Evolutionary conservation across 2,797 vertebrate genomes (phyloP).

Genomic region (Halcyon smyrnensis): DNA sequence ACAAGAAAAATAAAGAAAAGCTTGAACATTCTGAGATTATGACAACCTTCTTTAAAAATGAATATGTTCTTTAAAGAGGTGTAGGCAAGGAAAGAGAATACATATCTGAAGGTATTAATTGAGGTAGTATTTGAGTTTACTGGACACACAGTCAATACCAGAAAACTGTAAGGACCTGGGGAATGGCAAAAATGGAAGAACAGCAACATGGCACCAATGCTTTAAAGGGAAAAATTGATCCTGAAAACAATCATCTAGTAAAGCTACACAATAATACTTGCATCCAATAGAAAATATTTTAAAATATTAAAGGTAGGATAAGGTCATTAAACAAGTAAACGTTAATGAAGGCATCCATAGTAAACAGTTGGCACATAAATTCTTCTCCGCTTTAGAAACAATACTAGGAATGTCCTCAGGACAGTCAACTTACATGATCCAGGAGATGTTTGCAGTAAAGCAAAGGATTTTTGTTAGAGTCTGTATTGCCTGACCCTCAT

Average conservation of each 20-base stretch:
- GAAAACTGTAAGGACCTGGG: background rate
- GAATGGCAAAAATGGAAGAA: background rate
- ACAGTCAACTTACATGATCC: background rate
- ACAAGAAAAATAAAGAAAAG: slow-evolving; percentile 47
- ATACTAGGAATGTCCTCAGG: background rate
- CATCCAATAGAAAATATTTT: background rate
- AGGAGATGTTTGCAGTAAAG: background rate
- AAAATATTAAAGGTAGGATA: background rate
- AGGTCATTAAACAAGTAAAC: background rate
- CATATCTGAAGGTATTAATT: background rate
- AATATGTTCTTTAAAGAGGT: background rate
- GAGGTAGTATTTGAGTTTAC: background rate
- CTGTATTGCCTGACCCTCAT: background rate
- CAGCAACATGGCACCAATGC: background rate
- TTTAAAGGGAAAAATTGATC: background rate
- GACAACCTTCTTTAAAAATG: slow-evolving; percentile 24
- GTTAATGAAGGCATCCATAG: background rate
- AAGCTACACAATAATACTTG: background rate
- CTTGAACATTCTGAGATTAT: background rate
- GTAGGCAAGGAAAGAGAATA: background rate
- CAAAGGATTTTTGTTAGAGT: background rate
- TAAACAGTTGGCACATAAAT: background rate
- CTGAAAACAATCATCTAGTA: background rate
- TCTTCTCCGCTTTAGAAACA: background rate
- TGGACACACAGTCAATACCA: background rate